These are phyloP conservation scores for Salvator merianae DNA, from an alignment of 2,113 vertebrate species.

Conservation along the genomic window DNA sequence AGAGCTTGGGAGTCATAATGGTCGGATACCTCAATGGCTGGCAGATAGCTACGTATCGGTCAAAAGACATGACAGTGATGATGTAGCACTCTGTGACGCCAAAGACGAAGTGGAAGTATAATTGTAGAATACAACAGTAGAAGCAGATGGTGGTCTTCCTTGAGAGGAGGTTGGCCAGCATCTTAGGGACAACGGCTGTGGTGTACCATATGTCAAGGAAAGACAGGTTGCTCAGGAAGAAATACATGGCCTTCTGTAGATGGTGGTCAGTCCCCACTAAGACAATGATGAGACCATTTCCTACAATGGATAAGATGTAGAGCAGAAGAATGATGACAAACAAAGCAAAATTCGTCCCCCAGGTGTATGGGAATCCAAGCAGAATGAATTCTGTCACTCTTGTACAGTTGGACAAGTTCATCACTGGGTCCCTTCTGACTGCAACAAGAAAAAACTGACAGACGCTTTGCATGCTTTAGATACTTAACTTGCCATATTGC, in stretches of 20 bases:
- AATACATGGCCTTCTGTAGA: constrained; percentile 58
- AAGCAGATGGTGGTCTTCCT: constrained; percentile 14
- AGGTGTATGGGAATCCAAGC: constrained; percentile 16
- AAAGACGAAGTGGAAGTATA: constrained; percentile 57
- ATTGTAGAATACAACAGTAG: constrained; percentile 47
- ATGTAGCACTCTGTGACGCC: constrained; percentile 48
- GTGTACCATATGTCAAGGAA: constrained; percentile 54
- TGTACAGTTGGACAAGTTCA: constrained; percentile 18
- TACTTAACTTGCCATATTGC: too few species aligned
- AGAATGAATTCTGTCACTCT: constrained; percentile 21
- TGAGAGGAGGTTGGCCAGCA: constrained; percentile 38
- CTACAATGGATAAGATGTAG: constrained; percentile 47
- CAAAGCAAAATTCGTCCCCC: not conserved
- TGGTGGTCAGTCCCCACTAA: constrained; percentile 28
- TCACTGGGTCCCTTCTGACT: not conserved
- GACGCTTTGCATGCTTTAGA: not conserved
- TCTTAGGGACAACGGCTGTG: constrained; percentile 40
- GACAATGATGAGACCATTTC: constrained; percentile 54
- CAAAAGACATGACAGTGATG: constrained; percentile 50
- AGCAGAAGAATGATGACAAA: constrained; percentile 31
- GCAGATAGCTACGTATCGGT: constrained; percentile 23
- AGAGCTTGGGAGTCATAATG: not conserved
- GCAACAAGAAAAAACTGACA: not conserved
- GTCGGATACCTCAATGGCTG: not conserved
- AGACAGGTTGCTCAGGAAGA: constrained; percentile 58